phyloP scores from a whole-genome alignment of 1,140 invertebrate species.

The Zaprionus vittiger region DNA sequence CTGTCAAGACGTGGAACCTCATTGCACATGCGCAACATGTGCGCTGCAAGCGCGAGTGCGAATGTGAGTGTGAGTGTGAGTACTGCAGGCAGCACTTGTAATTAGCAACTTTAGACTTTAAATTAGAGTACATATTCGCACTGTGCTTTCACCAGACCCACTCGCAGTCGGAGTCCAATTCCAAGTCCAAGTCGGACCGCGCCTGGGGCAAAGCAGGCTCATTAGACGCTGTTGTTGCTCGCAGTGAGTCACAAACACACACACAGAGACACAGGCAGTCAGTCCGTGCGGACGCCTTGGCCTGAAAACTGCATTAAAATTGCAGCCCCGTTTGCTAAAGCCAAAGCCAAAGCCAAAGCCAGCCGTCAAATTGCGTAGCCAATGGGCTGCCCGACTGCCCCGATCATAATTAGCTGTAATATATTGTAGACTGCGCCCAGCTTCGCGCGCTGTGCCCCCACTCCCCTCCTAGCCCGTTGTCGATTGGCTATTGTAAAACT shows the following conservation, averaged over 20 bases:
- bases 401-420: slow-evolving; percentile 73
- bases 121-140: slow-evolving; percentile 63
- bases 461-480: neutral
- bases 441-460: neutral
- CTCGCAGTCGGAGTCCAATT: neutral
- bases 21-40: slow-evolving; percentile 77
- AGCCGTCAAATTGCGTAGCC: slow-evolving; percentile 64
- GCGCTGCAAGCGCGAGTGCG: slow-evolving; percentile 24
- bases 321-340: slow-evolving; percentile 52
- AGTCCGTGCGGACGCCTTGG: slow-evolving; percentile 63
- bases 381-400: slow-evolving; percentile 45
- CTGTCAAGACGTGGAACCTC: slow-evolving; percentile 53
- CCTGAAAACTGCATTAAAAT: slow-evolving; percentile 58
- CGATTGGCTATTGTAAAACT: slow-evolving; percentile 18
- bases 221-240: slow-evolving; percentile 56
- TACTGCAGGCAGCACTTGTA: slow-evolving; percentile 55
- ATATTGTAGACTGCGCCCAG: slow-evolving; percentile 56
- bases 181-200: slow-evolving; percentile 30
- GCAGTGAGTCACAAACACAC: slow-evolving; percentile 66
- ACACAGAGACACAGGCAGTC: slow-evolving; percentile 26
- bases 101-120: slow-evolving; percentile 61
- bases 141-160: slow-evolving; percentile 63
- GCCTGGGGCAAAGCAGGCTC: slow-evolving; percentile 46
- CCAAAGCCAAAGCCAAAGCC: slow-evolving; percentile 4
- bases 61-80: slow-evolving; percentile 32